Base-by-base conservation (phyloP, 2,888 invertebrate genomes). In the Agonopterix arenella region DNA sequence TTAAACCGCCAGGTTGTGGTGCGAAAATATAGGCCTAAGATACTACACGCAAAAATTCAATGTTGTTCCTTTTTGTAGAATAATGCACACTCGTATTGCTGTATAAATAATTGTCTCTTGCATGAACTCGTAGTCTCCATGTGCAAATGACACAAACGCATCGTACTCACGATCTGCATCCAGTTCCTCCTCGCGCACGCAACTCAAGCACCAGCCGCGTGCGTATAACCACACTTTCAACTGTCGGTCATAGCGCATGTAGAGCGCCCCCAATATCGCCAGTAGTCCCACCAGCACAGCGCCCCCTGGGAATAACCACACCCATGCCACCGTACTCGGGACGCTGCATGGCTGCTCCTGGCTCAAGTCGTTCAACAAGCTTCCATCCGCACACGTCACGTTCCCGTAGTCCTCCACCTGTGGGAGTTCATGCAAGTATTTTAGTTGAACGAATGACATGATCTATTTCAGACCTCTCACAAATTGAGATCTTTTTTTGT, bases 81-180 rank as follows among this genome's bases (percentile, higher is more conserved):
- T n/a, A n/a, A n/a, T n/a, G n/a, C n/a, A n/a, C n/a, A n/a, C n/a
- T n/a, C n/a, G n/a, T n/a, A n/a, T n/a, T n/a, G n/a, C n/a, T n/a
- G n/a, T n/a, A n/a, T n/a, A n/a, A n/a, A n/a, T n/a, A n/a, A n/a
- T n/a, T n/a, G n/a, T n/a, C 13, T 13, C 13, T 13, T n/a, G n/a
- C 93, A 92, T 36, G 40, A 95, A 93, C 2, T 91, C 90, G 60
- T 93, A 93, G 68, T 96, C 96, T 66, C 92, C 90, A 64, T 95
- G 93, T 0, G 95, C 93, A 69, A 93, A 96, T 56, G 95, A 95
- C 48, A 96, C 89, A 70, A 96, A 96, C 0, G 94, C 95, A 70
- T 96, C 96, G 72, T 93, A 96, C 10, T 13, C 36, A n/a, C 61
- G 62, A 59, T 61, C 64, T 0, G 67, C 56, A 57, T 62, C 66